These are phyloP conservation scores for Dasypus novemcinctus DNA, from an alignment of 2,113 vertebrate genomes.

Conservation along the genomic window DNA sequence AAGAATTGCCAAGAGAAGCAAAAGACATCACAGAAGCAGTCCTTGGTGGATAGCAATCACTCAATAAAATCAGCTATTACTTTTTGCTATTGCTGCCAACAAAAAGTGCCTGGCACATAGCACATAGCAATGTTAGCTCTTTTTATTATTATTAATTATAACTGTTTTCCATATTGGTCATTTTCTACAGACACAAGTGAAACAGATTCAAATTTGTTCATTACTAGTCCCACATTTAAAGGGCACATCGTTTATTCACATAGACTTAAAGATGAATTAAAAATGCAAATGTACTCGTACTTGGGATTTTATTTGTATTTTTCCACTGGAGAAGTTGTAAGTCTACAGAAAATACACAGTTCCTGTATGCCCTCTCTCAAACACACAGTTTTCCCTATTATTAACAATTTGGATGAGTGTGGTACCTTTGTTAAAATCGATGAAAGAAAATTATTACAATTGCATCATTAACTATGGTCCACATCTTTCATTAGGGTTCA, in stretches of 20 bases:
- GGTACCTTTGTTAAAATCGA: too few relatives aligned
- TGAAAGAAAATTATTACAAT: too few relatives aligned
- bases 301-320: neutral
- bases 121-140: neutral
- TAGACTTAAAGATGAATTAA: neutral
- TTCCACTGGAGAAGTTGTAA: too few relatives aligned
- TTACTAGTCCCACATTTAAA: slow-evolving; percentile 22
- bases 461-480: too few relatives aligned
- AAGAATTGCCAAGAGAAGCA: neutral
- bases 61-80: neutral
- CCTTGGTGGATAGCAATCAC: neutral
- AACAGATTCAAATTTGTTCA: neutral
- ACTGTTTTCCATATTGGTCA: neutral
- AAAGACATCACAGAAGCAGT: neutral
- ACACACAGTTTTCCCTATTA: too few relatives aligned
- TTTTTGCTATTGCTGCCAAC: neutral
- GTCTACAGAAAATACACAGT: too few relatives aligned
- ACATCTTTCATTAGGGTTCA: too few relatives aligned
- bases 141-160: neutral
- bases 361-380: too few relatives aligned
- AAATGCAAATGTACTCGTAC: slow-evolving; percentile 21
- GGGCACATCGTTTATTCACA: neutral
- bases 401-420: too few relatives aligned
- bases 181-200: slow-evolving; percentile 5
- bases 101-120: neutral